Base-by-base conservation (phyloP, 92 coral and sea anemone genomes). In the Isaurus tuberculatus region DNA sequence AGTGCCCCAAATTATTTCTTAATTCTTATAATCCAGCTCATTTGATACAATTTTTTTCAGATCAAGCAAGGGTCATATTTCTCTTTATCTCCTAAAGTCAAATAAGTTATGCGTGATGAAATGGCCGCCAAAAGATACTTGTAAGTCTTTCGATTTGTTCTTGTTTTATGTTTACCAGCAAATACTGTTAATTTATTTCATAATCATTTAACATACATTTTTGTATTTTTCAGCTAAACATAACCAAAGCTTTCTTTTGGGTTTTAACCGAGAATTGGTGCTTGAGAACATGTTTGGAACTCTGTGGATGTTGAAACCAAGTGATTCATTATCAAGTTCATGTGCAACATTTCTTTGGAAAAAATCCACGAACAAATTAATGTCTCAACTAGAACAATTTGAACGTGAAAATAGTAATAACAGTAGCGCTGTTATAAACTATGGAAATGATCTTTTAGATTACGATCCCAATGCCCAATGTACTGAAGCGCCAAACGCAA, bases 281-380 rank as follows among this genome's bases (percentile, higher is more conserved):
- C 70, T 57, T 22, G 55, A 77, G 58, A 63, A 58, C 70, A 58
- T 77, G 70, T 77, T 58, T 23, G 82, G 82, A 28, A 58, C 82
- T 58, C 34, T 77, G 25, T 77, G 82, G 82, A 15, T 77, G 6
- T 58, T 70, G 11, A 75, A 14, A 13, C 16, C 51, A 57, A 33
- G 0, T 29, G 7, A 3, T 16, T 17, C 61, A 2, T 57, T 53
- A 20, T 25, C 70, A n/a, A 1, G 31, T 13, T 23, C 26, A 57
- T 36, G 66, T 32, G 44, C 58, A 4, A 60, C 51, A 25, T 77
- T 77, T 17, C 22, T 77, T 5, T 77, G 82, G 82, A 60, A 17
- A 19, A 77, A 17, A 57, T 53, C 70, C 58, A 55, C 82, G 13
- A 32, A 57, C 19, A 55, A 58, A 27, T 22, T 58, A 13, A 13